phyloP scores from a whole-genome alignment of 2,888 invertebrate species.

The Idaea aversata region DNA sequence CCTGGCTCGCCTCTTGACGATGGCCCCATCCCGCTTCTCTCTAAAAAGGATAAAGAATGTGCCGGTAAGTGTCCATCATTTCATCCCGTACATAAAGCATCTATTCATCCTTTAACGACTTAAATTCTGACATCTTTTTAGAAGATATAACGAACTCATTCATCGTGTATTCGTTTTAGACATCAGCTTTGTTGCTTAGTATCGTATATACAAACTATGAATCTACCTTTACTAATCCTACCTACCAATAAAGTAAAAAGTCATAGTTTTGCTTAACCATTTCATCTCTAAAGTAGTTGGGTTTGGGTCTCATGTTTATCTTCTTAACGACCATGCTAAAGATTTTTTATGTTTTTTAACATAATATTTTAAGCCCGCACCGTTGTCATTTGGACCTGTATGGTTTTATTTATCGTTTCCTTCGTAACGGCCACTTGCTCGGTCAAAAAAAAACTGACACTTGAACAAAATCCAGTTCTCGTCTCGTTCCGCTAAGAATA shows the following conservation, averaged over 20 bases:
- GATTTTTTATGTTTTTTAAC: slow-evolving; percentile 6
- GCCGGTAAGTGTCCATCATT: slow-evolving; percentile 52
- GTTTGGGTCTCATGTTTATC: background rate
- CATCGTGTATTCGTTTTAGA: slow-evolving; percentile 15
- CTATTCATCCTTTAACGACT: slow-evolving; percentile 13
- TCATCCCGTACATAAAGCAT: slow-evolving; percentile 9
- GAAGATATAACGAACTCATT: slow-evolving; percentile 18
- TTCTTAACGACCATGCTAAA: slow-evolving; percentile 15
- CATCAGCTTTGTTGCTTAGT: slow-evolving; percentile 18
- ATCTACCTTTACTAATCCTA: background rate
- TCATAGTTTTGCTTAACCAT: slow-evolving; percentile 23
- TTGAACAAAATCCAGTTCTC: slow-evolving; percentile 70
- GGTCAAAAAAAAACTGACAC: slow-evolving; percentile 57
- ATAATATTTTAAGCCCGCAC: slow-evolving; percentile 27
- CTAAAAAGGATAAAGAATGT: slow-evolving; percentile 72
- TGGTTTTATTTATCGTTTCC: slow-evolving; percentile 60
- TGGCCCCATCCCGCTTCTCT: slow-evolving; percentile 83
- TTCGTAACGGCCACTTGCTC: slow-evolving; percentile 68
- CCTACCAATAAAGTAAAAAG: slow-evolving; percentile 9
- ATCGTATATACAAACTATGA: background rate
- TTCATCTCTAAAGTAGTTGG: slow-evolving; percentile 10
- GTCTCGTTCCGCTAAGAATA: slow-evolving; percentile 52
- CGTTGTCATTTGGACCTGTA: slow-evolving; percentile 34
- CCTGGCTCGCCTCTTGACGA: slow-evolving; percentile 79
- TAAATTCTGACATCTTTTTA: slow-evolving; percentile 18